phyloP scores from a whole-genome alignment of 2,888 invertebrate species.

The Ormia ochracea region DNA sequence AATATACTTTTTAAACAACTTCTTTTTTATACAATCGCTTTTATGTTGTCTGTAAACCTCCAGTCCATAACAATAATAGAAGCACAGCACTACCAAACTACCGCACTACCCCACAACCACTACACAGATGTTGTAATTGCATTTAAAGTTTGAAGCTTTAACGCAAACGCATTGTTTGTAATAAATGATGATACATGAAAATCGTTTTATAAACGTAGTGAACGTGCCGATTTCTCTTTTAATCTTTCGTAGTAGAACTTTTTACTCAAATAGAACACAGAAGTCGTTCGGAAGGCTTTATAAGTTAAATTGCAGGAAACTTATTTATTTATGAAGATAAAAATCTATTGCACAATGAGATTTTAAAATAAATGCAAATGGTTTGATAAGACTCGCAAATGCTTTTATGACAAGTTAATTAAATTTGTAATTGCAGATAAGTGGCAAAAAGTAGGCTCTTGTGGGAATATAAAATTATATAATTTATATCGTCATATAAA shows the following conservation, averaged over 20 bases:
- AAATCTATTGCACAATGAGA: too few species aligned
- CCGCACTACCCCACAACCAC: slow-evolving; percentile 29
- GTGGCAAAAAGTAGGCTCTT: too few species aligned
- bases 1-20: slow-evolving; percentile 30
- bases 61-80: neutral
- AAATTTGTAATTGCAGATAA: too few species aligned
- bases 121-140: slow-evolving; percentile 34
- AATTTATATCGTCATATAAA: too few species aligned
- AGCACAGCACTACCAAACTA: slow-evolving; percentile 14
- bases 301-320: too few species aligned
- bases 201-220: slow-evolving; percentile 59
- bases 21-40: slow-evolving; percentile 9
- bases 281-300: neutral
- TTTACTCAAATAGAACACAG: neutral
- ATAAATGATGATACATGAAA: slow-evolving; percentile 61
- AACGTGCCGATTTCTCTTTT: slow-evolving; percentile 34
- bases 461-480: too few species aligned
- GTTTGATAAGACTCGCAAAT: too few species aligned
- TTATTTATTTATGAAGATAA: too few species aligned
- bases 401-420: too few species aligned
- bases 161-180: slow-evolving; percentile 35
- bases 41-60: neutral
- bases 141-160: slow-evolving; percentile 30
- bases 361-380: too few species aligned
- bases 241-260: neutral